Conservation (phyloP, 2,888 invertebrate genomes). For the Drosophila eohydei region DNA sequence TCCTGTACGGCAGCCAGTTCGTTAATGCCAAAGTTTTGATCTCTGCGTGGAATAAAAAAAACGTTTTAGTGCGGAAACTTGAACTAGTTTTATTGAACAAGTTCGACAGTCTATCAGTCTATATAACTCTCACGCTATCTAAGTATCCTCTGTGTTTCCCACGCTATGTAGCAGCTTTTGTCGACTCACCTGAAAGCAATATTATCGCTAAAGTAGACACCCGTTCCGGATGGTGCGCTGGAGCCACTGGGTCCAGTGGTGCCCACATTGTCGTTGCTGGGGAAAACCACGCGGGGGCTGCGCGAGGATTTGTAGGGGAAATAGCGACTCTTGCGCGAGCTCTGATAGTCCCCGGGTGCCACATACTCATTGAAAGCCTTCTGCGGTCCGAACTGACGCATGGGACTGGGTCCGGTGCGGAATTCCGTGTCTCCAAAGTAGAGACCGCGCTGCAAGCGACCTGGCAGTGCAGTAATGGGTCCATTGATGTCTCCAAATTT, state of each 20-base stretch:
- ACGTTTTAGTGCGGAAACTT: not conserved
- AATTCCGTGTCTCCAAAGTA: constrained; percentile 83
- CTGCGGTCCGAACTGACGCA: constrained; percentile 79
- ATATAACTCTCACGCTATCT: too few relatives aligned
- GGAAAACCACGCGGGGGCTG: constrained; percentile 85
- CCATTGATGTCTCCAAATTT: constrained; percentile 85
- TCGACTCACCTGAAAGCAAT: constrained; percentile 83
- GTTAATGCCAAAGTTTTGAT: constrained; percentile 87
- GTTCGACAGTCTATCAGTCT: not conserved
- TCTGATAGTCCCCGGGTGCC: constrained; percentile 78
- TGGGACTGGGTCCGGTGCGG: constrained; percentile 70
- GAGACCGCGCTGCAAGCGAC: constrained; percentile 81
- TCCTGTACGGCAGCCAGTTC: constrained; percentile 86
- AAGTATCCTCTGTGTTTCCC: too few relatives aligned
- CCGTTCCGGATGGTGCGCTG: constrained; percentile 74
- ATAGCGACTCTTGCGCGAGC: constrained; percentile 83
- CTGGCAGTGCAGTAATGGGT: constrained; percentile 84
- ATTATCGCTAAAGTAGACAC: constrained; percentile 84
- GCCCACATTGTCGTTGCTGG: constrained; percentile 83
- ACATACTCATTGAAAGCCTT: constrained; percentile 84
- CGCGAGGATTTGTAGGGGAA: constrained; percentile 84
- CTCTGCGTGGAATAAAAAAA: constrained; percentile 81
- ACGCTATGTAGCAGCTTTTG: not conserved
- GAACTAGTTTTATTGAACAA: not conserved
- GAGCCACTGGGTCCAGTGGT: constrained; percentile 80